Base-by-base conservation (phyloP, 2,888 invertebrate species). In the Scotopteryx bipunctaria region DNA sequence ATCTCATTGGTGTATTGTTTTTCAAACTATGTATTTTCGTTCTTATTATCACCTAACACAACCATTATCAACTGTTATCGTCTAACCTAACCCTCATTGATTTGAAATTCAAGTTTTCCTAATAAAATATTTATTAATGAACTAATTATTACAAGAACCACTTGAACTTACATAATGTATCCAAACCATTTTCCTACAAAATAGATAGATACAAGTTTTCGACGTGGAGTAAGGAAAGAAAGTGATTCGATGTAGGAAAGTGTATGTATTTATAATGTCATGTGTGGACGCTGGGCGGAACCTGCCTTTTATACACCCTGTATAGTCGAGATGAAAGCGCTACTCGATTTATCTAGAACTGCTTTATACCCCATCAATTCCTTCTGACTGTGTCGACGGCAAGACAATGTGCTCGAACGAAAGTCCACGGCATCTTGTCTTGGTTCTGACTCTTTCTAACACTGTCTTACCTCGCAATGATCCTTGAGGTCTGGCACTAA, bases 121-220 rank as follows among this genome's bases (percentile, higher is more conserved):
- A 36, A 5, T 2, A 11, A 36, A 17, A 36, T 6, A 6, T 36
- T 36, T 6, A 8, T 21, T 9, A 6, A 6, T 19, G 8, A 21
- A 38, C n/a, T n/a, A n/a, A n/a, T n/a, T n/a, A n/a, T n/a, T n/a
- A 11, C 2, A 6, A 14, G 17, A 29, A 29, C 27, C 8, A 5
- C 2, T 6, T 31, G 4, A 55, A 84, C 86, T 86, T 68, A 86
- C 86, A 58, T 70, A 78, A 66, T 53, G 59, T 44, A 75, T 56
- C 52, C 64, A 66, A 50, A 61, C 59, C 82, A 86, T 84, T 74
- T 78, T 77, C 55, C 59, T 37, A 47, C 44, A 33, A 50, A 45
- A 44, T 21, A 32, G 38, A 46, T 48, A 27, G 35, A 43, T 55
- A 54, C 63, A 54, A 69, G 63, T 61, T 57, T 52, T 60, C 59